Conservation (phyloP, 2,113 vertebrate genomes). For the Hucho hucho region DNA sequence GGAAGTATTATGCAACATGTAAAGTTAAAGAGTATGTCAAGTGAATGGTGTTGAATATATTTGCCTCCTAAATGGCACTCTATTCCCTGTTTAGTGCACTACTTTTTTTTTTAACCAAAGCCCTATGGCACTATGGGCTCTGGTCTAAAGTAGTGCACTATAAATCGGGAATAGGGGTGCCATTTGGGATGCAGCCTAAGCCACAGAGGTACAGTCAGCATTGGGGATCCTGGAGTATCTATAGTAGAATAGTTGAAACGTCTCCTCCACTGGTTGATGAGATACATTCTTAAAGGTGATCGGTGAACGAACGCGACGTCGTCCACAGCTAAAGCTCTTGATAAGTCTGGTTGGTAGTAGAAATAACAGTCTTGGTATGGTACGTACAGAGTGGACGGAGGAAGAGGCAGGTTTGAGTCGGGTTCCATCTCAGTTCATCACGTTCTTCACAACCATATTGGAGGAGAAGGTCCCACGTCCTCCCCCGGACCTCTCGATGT, state of each 20-base stretch:
- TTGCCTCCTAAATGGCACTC: too few relatives aligned
- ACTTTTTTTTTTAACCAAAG: too few relatives aligned
- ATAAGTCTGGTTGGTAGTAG: conserved; percentile 29
- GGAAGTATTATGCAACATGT: conserved; percentile 18
- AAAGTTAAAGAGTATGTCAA: conserved; percentile 6
- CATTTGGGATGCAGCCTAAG: conserved; percentile 22
- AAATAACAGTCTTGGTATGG: conserved; percentile 46
- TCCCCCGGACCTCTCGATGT: not conserved
- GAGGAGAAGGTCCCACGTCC: not conserved
- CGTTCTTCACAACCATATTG: too few relatives aligned
- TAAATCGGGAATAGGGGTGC: too few relatives aligned
- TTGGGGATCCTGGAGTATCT: conserved; percentile 81
- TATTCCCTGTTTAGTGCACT: not conserved
- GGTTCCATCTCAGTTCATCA: too few relatives aligned
- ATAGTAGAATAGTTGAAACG: not conserved
- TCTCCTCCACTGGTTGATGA: conserved; percentile 32
- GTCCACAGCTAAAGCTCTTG: conserved; percentile 55
- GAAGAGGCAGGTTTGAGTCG: not conserved
- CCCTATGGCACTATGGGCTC: too few relatives aligned
- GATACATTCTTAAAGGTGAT: conserved; percentile 56
- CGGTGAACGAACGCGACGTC: conserved; percentile 18
- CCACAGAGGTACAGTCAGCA: conserved; percentile 66
- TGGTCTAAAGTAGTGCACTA: too few relatives aligned
- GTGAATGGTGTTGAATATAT: not conserved
- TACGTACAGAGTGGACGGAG: conserved; percentile 57